Conservation (phyloP, 1,140 invertebrate species). For the Limonius californicus region DNA sequence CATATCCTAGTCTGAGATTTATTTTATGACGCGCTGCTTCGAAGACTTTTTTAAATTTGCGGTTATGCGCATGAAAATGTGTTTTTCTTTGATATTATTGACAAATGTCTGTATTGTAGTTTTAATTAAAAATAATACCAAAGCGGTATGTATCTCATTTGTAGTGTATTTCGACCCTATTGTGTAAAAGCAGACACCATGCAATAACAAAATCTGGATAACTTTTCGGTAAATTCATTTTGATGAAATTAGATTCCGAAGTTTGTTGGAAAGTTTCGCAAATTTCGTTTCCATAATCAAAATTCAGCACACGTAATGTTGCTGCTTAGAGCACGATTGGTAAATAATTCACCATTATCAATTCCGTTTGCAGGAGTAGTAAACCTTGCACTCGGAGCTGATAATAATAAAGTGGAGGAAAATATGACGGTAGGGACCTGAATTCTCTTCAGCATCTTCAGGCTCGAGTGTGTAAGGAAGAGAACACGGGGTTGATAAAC, state of each 20-base stretch:
- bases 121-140: no score
- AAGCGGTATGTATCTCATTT: no score
- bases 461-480: neutral
- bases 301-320: slow-evolving; percentile 5
- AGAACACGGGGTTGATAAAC: neutral
- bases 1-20: no score
- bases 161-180: no score
- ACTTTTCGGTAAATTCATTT: neutral
- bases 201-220: neutral
- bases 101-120: no score
- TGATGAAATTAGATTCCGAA: neutral
- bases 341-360: slow-evolving; percentile 13
- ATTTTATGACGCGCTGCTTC: no score
- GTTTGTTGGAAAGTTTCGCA: slow-evolving; percentile 6
- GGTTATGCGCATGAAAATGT: no score
- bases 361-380: slow-evolving; percentile 10
- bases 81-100: no score
- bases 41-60: no score
- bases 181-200: no score
- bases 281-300: neutral
- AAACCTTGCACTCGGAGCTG: slow-evolving; percentile 5
- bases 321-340: slow-evolving; percentile 9
- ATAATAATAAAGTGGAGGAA: slow-evolving; percentile 9
- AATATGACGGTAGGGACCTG: slow-evolving; percentile 12
- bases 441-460: slow-evolving; percentile 11